Evolutionary conservation across 2,888 invertebrate genomes (phyloP), one percentile per base, ranked within the genome.

Genomic region (Agriotes lineatus): DNA sequence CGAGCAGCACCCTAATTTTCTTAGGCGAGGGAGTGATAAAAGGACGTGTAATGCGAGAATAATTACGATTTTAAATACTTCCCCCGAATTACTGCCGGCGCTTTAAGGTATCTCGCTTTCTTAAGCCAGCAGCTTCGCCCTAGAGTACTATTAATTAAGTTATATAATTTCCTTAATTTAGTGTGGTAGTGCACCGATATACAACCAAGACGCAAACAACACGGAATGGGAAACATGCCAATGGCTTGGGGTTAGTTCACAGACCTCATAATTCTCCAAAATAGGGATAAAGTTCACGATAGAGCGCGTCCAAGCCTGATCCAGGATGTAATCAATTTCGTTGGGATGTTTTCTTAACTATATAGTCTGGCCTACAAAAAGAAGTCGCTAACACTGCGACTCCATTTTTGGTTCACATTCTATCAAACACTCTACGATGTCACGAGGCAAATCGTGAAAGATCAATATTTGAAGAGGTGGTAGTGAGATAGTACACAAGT

Each of bases 261-360:
- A 62, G 63, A 62, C 57, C 68, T 68, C 57, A 62, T 68, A 62
- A 67, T 63, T 68, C 58, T 63, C 63, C 25, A 59, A 63, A 68
- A 63, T 63, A 16, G 58, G 63, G 25, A 61, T 61, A 68, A 25
- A 62, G 57, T 63, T 68, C 56, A 63, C 56, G 62, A 56, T 67
- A 54, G 61, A 62, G 35, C 35, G 39, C 57, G 44, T 67, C 56
- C 62, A 62, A 67, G 61, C 44, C 44, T 67, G 56, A 61, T 62
- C 61, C 67, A 67, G 44, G 57, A 61, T 19, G 62, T 62, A 67
- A 67, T 67, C 54, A 67, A 67, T 67, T 59, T 56, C 25, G 9
- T 67, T 44, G 20, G 10, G 12, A 33, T 19, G 61, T 45, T 45
- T 66, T 61, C 37, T 60, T 42, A 61, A 54, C 60, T 56, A 45